Base-by-base conservation (phyloP, 2,113 vertebrate species). In the Acrocephalus arundinaceus region DNA sequence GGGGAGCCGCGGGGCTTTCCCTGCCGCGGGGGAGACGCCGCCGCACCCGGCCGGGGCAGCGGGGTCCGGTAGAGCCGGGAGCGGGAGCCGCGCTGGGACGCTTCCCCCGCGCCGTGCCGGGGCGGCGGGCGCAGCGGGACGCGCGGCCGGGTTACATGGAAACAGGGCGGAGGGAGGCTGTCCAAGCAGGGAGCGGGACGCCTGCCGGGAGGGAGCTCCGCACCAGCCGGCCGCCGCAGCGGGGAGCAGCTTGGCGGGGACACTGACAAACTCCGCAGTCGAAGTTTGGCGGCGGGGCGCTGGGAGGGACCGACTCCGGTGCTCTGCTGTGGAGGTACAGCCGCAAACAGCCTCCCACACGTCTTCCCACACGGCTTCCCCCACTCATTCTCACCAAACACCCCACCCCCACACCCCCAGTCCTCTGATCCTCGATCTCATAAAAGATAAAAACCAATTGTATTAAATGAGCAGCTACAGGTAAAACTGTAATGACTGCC, bases 381-480 rank as follows among this genome's bases (percentile, higher is more conserved):
- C 37, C 49, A 0, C 4, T 24, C 8, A 1, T 1, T 59, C 23
- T 11, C 46, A 8, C 15, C 27, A 37, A 9, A 5, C 1, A 2
- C 11, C 5, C 6, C 1, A 2, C 11, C 5, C 1, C 3, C 15
- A 15, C 13, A 10, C 20, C 27, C 37, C 3, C 28, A 14, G 1
- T 12, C 25, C 21, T 37, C 51, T 1, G 27, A 48, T 61, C 65
- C 22, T 17, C 2, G 3, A 4, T 7, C 61, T 31, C 20, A 0
- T 28, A 18, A 23, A 75, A 65, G 24, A 73, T 0, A 17, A 82
- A 83, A 43, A 0, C 7, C 7, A 8, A 24, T 10, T 15, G 8
- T 23, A 2, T 19, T 67, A 27, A 35, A 49, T 3, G 30, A 37
- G 67, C 54, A 61, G 35, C 11, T 1, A 33, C 43, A 28, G 59